Conservation (phyloP, 2,113 vertebrate species). For the Tylochromis polylepis region DNA sequence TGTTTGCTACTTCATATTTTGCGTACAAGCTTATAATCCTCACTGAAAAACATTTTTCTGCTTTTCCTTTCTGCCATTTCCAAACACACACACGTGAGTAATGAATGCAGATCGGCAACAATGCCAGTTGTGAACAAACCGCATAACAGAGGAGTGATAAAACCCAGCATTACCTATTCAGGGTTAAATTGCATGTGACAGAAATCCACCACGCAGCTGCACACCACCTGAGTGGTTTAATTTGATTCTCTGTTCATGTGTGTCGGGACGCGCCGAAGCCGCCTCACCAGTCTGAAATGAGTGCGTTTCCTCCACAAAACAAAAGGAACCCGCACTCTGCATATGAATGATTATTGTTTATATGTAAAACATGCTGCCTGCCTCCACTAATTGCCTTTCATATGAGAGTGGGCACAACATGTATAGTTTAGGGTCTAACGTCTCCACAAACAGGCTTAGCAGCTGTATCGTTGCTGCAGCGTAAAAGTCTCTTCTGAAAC, state of each 20-base stretch:
- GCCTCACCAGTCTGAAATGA: not conserved
- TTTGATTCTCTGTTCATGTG: conserved; percentile 2
- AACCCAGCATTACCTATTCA: not conserved
- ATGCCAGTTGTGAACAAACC: not conserved
- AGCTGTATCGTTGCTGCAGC: not conserved
- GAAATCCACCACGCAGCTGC: not conserved
- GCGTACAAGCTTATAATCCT: not conserved
- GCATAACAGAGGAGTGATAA: not conserved
- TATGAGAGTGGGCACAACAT: not conserved
- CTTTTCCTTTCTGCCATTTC: not conserved
- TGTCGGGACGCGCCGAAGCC: not conserved
- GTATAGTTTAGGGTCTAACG: not conserved
- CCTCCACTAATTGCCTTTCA: not conserved
- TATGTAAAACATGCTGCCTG: not conserved
- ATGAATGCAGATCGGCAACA: not conserved
- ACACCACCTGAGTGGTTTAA: not conserved
- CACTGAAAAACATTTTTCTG: not conserved
- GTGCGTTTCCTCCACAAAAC: conserved; percentile 11
- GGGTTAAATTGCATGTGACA: not conserved
- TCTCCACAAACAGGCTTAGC: not conserved
- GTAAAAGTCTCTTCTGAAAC: not conserved
- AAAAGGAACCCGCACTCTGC: not conserved
- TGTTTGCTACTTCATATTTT: not conserved
- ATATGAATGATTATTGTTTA: conserved; percentile 2
- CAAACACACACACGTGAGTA: not conserved